Evolutionary conservation across 2,797 vertebrate genomes (phyloP).

Genomic region (Pseudomugil tenellus): DNA sequence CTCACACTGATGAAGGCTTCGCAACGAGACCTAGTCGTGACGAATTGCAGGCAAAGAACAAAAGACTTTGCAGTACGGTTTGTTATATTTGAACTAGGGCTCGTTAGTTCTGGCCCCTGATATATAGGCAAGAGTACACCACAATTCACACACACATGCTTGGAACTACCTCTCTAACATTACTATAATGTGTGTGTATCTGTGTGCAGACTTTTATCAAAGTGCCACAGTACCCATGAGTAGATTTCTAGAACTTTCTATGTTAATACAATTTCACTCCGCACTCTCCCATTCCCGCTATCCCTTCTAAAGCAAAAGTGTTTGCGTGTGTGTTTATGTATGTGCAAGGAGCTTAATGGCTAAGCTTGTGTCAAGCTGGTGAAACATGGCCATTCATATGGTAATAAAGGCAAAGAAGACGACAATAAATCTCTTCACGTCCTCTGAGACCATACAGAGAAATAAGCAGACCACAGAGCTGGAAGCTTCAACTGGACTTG

Average conservation of each 20-base stretch:
- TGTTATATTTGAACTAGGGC: slow-evolving; percentile 44
- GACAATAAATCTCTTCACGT: slow-evolving; percentile 64
- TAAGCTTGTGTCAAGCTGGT: slow-evolving; percentile 66
- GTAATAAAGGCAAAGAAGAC: slow-evolving; percentile 64
- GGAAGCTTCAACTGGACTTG: slow-evolving; percentile 34
- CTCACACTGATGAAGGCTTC: slow-evolving; percentile 36
- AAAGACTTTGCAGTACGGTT: slow-evolving; percentile 41
- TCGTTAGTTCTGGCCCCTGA: slow-evolving; percentile 46
- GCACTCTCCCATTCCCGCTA: slow-evolving; percentile 23
- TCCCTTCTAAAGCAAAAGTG: slow-evolving; percentile 43
- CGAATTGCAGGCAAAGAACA: slow-evolving; percentile 51
- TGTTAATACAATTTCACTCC: slow-evolving; percentile 16
- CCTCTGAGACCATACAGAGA: slow-evolving; percentile 43
- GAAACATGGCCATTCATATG: slow-evolving; percentile 73
- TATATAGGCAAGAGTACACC: slow-evolving; percentile 36
- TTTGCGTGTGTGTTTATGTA: slow-evolving; percentile 32
- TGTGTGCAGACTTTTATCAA: slow-evolving; percentile 57
- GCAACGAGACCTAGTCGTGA: slow-evolving; percentile 39
- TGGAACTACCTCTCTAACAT: slow-evolving; percentile 18
- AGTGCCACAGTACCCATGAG: slow-evolving; percentile 56
- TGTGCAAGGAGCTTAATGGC: slow-evolving; percentile 59
- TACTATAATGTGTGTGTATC: slow-evolving; percentile 8
- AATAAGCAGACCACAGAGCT: slow-evolving; percentile 37
- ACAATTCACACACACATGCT: slow-evolving; percentile 1
- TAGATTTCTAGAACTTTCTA: slow-evolving; percentile 53